Percentiles rank a stretch among this genome's conserved stretches.
Conservation (phyloP, 2,113 vertebrate species). For the Charina bottae region DNA sequence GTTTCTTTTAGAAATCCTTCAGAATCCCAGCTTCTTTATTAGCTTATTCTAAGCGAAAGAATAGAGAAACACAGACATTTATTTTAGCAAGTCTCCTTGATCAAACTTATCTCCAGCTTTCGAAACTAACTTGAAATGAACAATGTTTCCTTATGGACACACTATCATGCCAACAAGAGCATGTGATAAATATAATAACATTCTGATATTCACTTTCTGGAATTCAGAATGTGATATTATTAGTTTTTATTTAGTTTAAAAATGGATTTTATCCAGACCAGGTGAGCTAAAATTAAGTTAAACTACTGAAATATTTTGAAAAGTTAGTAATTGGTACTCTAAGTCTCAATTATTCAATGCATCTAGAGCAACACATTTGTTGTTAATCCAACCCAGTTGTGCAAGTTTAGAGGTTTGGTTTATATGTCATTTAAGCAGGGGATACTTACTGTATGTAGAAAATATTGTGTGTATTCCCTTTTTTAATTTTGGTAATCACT, state of each 20-base stretch:
- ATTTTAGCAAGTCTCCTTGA: not conserved
- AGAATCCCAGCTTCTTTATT: not conserved
- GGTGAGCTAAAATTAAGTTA: not conserved
- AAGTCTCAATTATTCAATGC: not conserved
- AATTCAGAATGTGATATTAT: constrained; percentile 4
- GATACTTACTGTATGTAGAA: not conserved
- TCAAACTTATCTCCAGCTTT: not conserved
- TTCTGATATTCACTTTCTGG: not conserved
- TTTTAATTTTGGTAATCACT: not conserved
- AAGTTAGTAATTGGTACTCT: not conserved
- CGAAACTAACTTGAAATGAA: not conserved
- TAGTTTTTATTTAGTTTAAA: not conserved
- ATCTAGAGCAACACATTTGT: not conserved
- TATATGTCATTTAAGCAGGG: not conserved
- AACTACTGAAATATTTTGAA: not conserved
- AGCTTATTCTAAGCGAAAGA: not conserved
- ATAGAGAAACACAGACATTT: not conserved
- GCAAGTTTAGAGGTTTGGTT: not conserved
- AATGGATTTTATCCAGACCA: not conserved
- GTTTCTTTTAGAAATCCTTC: not conserved
- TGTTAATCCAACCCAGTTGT: not conserved
- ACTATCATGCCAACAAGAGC: no score
- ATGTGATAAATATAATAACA: not conserved
- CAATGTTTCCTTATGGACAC: not conserved
- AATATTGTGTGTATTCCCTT: not conserved